Evolutionary conservation across 2,797 vertebrate genomes (phyloP), one percentile per base, ranked within the genome.

Genomic region (Cryptoblepharus egeriae): DNA sequence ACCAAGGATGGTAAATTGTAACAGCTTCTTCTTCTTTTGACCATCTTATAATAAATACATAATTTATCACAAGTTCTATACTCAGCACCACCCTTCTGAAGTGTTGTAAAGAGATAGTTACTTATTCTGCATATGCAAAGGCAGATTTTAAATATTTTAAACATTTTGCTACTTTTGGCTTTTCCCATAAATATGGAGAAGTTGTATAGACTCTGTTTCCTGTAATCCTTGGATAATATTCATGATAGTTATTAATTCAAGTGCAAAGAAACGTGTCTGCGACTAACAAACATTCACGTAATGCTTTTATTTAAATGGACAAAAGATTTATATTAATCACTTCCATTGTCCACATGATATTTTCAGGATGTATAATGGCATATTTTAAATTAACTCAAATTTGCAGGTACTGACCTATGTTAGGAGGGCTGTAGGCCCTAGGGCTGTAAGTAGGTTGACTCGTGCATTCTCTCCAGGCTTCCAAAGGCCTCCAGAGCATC

Each of bases 101-200:
- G 89, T 88, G 80, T 89, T 84, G 87, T 81, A 70, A 84, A 88
- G 84, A 92, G 85, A 77, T 88, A 76, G 89, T 90, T 93, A 85
- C 83, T 93, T 90, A 83, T 83, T 92, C 88, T 93, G 90, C 83
- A 90, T 87, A 88, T 87, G 49, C 79, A 89, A 84, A 88, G 79
- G 69, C 86, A 86, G 55, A 82, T 91, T 92, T 89, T 90, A 90
- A 88, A 91, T 94, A 94, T 95, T 95, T 82, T 94, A 93, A 95
- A 94, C 94, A 92, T 89, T 82, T 91, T 89, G 69, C 72, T 93
- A 92, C 78, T 93, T 93, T 90, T 90, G 87, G 85, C 75, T 88
- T 90, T 91, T 95, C 88, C 85, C 71, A 93, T 93, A 80, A 88
- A 85, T 90, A 84, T 77, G 84, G 22, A 76, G 83, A 92, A 85